Percentiles rank a stretch among this genome's conserved stretches.
Conservation (phyloP, 2,113 vertebrate genomes). For the Oceanodroma tethys region DNA sequence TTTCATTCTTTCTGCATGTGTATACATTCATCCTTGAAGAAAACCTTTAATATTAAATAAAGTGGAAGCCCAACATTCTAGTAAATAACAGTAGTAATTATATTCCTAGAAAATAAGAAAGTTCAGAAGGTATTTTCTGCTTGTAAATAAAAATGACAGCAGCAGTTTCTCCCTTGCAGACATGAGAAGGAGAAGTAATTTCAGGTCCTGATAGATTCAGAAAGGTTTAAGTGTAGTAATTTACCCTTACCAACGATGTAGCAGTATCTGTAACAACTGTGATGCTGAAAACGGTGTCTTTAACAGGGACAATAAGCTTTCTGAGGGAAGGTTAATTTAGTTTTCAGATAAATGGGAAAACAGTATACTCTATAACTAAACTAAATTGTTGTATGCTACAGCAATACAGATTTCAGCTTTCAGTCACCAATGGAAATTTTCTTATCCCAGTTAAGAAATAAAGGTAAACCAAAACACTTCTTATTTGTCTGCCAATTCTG, state of each 20-base stretch:
- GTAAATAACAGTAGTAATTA: not conserved
- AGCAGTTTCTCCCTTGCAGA: conserved; percentile 7
- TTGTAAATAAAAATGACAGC: conserved; percentile 37
- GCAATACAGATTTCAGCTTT: not conserved
- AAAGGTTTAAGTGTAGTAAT: not conserved
- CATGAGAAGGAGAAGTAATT: not conserved
- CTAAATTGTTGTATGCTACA: not conserved
- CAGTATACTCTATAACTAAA: not conserved
- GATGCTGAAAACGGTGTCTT: not conserved
- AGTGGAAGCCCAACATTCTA: not conserved
- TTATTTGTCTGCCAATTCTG: not conserved
- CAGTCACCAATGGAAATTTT: not conserved
- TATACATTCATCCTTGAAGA: conserved; percentile 23
- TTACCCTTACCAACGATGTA: not conserved
- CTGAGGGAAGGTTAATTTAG: not conserved
- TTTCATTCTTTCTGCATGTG: conserved; percentile 31
- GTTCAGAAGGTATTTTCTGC: not conserved
- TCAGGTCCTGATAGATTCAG: conserved; percentile 9
- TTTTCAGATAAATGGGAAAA: not conserved
- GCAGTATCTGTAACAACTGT: not conserved
- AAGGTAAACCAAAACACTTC: not conserved
- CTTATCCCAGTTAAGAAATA: not conserved
- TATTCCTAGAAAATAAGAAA: conserved; percentile 13
- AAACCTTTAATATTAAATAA: conserved; percentile 18
- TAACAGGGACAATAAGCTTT: not conserved